Evolutionary conservation across 2,797 vertebrate genomes (phyloP).

Genomic region (Hozukius guyotensis): DNA sequence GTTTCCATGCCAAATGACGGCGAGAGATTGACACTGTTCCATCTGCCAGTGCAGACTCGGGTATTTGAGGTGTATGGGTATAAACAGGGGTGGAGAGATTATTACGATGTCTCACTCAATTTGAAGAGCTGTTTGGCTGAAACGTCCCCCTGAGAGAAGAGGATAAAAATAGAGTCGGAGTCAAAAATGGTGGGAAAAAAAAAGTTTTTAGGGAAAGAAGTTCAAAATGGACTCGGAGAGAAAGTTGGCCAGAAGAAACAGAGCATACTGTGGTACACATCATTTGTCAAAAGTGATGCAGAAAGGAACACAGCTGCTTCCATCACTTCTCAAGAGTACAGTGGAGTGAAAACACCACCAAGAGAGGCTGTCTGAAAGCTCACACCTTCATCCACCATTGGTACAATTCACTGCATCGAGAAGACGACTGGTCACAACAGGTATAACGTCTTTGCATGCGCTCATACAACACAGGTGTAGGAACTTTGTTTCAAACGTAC

Average conservation of each 20-base stretch:
- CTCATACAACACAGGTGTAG: not conserved
- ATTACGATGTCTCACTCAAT: conserved; percentile 28
- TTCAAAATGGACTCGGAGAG: not conserved
- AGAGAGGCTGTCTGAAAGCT: not conserved
- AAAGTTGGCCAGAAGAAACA: not conserved
- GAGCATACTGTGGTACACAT: not conserved
- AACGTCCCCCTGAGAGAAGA: conserved; percentile 12
- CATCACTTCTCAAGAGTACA: not conserved
- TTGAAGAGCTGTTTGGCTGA: conserved; percentile 15
- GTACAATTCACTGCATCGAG: not conserved
- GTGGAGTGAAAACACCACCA: not conserved
- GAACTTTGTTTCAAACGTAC: not conserved
- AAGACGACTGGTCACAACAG: not conserved
- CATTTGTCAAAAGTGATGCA: not conserved
- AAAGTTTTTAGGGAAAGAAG: not conserved
- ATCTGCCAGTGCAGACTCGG: conserved; percentile 25
- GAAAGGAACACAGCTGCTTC: not conserved
- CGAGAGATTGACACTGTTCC: conserved; percentile 57
- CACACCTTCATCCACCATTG: not conserved
- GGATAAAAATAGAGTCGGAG: not conserved
- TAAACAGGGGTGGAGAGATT: conserved; percentile 29
- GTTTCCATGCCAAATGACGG: conserved; percentile 42
- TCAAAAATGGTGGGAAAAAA: not conserved
- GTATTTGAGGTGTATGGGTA: conserved; percentile 17
- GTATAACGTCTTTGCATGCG: not conserved